These are phyloP conservation scores for Rhopalosiphum maidis DNA, from an alignment of 1,140 invertebrate genomes.

Conservation along the genomic window DNA sequence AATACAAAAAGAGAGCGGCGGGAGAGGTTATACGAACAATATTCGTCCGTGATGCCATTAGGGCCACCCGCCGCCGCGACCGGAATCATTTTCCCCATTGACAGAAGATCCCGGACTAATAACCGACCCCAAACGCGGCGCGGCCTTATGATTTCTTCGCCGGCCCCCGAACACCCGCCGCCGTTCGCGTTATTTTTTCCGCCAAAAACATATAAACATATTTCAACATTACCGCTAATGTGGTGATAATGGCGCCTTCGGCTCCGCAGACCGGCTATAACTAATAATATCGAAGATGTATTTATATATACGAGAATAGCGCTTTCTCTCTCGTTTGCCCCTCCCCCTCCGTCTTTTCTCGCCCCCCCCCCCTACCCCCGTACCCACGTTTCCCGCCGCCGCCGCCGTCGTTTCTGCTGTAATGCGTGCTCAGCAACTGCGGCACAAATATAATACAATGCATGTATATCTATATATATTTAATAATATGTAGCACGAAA, in stretches of 20 bases:
- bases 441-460: not conserved
- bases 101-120: slow-evolving; percentile 58
- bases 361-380: too few species aligned
- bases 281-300: slow-evolving; percentile 58
- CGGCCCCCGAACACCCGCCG: not conserved
- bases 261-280: slow-evolving; percentile 55
- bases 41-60: slow-evolving; percentile 53
- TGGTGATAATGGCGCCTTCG: slow-evolving; percentile 57
- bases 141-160: slow-evolving; percentile 53
- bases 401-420: not conserved
- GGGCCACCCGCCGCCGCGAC: slow-evolving; percentile 32
- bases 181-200: slow-evolving; percentile 40
- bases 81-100: slow-evolving; percentile 57
- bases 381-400: too few species aligned
- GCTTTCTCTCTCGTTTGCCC: not conserved
- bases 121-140: slow-evolving; percentile 44
- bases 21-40: slow-evolving; percentile 48
- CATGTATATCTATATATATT: slow-evolving; percentile 3
- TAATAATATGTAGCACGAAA: not conserved
- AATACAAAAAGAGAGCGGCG: slow-evolving; percentile 49
- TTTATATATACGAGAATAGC: slow-evolving; percentile 34
- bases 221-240: slow-evolving; percentile 58
- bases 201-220: slow-evolving; percentile 58
- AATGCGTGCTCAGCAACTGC: not conserved
- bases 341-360: too few species aligned